Evolutionary conservation across 2,888 invertebrate genomes (phyloP), one percentile per base, ranked within the genome.

Genomic region (Cephus pulcher): DNA sequence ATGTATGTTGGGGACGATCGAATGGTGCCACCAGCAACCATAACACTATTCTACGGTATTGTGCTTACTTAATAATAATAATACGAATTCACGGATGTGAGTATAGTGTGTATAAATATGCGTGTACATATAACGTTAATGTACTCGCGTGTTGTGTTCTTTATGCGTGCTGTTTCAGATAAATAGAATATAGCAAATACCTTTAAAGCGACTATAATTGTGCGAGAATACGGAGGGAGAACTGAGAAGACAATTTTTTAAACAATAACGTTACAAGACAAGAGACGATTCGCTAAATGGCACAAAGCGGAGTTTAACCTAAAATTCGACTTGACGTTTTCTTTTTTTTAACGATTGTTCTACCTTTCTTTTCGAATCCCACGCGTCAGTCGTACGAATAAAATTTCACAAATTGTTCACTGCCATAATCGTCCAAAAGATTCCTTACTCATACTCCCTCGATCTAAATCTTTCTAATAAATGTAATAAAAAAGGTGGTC

Each of bases 1-100:
- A 86, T 86, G 86, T 86, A 86, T 86, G 86, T 86, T 85, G 83
- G 86, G 86, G 86, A 86, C 86, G 86, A 86, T 86, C 79, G 34
- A 76, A 82, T 86, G 86, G 86, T 82, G 84, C 86, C 80, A 83
- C 80, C 82, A 84, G 88, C 87, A 85, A 85, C 88, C 88, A 85
- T 87, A 83, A 85, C 79, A 83, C 82, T 87, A 85, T 83, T 83
- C 84, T 87, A 87, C 85, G 82, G 83, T 84, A 83, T 83, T 83
- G 84, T 86, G 86, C 86, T 86, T 84, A 80, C 75, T 77, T 79
- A 81, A 15, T 23, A 56, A 56, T 56, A 40, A 40, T 40, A 56
- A 56, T 56, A 56, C 56, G 23, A 56, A 23, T 56, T 23, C 56
- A 56, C 23, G 23, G 56, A 56, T 23, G 56, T 56, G 56, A 56